Evolutionary conservation across 2,797 vertebrate genomes (phyloP), one percentile per base, ranked within the genome.

Genomic region (Rhadinocentrus ornatus): DNA sequence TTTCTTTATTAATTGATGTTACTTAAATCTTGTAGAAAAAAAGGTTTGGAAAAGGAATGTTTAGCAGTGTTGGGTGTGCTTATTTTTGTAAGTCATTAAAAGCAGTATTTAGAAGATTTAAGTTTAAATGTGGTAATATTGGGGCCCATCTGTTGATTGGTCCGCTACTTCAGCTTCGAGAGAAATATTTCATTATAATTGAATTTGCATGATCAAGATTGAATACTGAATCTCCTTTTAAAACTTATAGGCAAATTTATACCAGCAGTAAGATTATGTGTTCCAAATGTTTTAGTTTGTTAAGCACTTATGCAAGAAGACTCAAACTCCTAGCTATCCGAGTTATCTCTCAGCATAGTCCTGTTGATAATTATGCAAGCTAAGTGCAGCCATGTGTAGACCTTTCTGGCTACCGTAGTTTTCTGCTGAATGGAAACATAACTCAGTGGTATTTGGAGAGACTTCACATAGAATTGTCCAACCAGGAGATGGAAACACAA

Each of bases 341-440:
- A 48, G 32, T 46, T 41, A 39, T 37, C 12, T 52, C 56, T 66
- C 27, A 44, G 35, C 29, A 44, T 34, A 13, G 0, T 29, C 27
- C 11, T 61, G 16, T 29, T 26, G 18, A 13, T 15, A 53, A 53
- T 18, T 60, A 22, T 20, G 0, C 27, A 29, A 3, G 29, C 39
- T 71, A 0, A 32, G 31, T 61, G 39, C 32, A 39, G 35, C 56
- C 58, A 37, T 65, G 44, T 70, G 64, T 26, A 7, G 62, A 29
- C 12, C 46, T 74, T 63, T 73, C 66, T 66, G 60, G 76, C 37
- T 4, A 41, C 57, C 66, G 46, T 39, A 62, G 34, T 37, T 35
- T 27, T 64, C 10, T 22, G 44, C 55, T 65, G 18, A 32, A 61
- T 73, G 78, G 73, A 86, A 80, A 83, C 35, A 69, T 83, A 86